Evolutionary conservation across 2,797 vertebrate species (phyloP), one percentile per base, ranked within the genome.

Genomic region (Knipowitschia caucasica): DNA sequence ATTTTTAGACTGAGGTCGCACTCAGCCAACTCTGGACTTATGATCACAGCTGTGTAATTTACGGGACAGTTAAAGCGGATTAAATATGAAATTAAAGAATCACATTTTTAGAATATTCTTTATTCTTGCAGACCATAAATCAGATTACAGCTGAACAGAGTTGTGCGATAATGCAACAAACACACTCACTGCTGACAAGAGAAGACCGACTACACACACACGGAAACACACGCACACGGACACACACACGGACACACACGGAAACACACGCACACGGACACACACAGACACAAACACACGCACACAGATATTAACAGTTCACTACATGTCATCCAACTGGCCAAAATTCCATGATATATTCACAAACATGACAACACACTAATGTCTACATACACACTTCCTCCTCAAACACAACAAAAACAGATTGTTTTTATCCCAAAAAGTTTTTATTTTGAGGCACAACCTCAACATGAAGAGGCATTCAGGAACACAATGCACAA

Each of bases 391-490:
- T n/a, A 5, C 7, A 7, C 35, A 33, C 30, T 2, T 2, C 11
- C 5, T 20, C 1, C 17, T 17, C 15, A 8, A n/a, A 17, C 15
- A 36, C 7, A 4, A 17, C 9, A 59, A 0, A 70, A 4, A 33
- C 29, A 49, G 18, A 30, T 31, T 27, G 1, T 20, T 49, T 59
- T 29, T 59, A 65, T 33, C 45, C 47, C 68, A 71, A 69, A 64
- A 45, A 56, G 23, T 42, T 68, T 82, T 83, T 75, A 80, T 80
- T 83, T 67, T 50, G 2, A 78, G 64, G 58, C 5, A 56, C 68
- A 62, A 61, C 64, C 76, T 64, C 55, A 56, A n/a, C 11, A 27
- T 24, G 30, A 27, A 69, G n/a, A 78, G 66, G 56, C 56, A 55
- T 61, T 77, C 18, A 20, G 50, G 23, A 60, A 25, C 7, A 27